Evolutionary conservation across 2,113 vertebrate genomes (phyloP).

Genomic region (Benthochromis sp.): DNA sequence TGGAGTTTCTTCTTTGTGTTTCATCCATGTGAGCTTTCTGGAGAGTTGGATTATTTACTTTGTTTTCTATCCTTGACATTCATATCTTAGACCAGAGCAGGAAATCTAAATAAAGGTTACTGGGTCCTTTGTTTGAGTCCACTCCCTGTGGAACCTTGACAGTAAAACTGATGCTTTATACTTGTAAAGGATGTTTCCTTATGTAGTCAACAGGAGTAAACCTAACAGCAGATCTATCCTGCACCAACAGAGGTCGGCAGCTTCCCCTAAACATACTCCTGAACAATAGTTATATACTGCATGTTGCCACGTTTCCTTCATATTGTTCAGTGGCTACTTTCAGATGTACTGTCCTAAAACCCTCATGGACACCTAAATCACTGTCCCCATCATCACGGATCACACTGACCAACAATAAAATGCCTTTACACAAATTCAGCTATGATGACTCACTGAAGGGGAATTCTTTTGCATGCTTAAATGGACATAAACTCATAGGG

Average conservation of each 20-base stretch:
- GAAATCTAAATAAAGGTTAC: not conserved
- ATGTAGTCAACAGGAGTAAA: not conserved
- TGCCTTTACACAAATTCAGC: not conserved
- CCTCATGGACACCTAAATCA: conserved; percentile 3
- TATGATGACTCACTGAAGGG: not conserved
- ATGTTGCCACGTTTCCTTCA: not conserved
- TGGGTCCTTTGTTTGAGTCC: not conserved
- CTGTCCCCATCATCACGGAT: conserved; percentile 8
- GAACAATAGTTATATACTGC: not conserved
- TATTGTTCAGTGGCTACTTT: not conserved
- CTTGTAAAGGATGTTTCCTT: not conserved
- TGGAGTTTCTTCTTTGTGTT: not conserved
- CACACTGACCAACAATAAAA: conserved; percentile 1
- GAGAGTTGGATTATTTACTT: not conserved
- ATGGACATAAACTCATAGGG: not conserved
- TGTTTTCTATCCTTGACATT: not conserved
- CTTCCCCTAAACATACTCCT: not conserved
- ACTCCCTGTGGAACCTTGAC: not conserved
- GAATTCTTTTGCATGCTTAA: not conserved
- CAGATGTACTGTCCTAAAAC: conserved; percentile 23
- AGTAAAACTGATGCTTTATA: not conserved
- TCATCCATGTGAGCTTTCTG: not conserved
- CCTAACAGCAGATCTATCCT: not conserved
- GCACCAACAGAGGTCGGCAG: not conserved
- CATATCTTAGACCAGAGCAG: not conserved